phyloP scores from a whole-genome alignment of 2,888 invertebrate genomes.

The Chelonus formosanus region DNA sequence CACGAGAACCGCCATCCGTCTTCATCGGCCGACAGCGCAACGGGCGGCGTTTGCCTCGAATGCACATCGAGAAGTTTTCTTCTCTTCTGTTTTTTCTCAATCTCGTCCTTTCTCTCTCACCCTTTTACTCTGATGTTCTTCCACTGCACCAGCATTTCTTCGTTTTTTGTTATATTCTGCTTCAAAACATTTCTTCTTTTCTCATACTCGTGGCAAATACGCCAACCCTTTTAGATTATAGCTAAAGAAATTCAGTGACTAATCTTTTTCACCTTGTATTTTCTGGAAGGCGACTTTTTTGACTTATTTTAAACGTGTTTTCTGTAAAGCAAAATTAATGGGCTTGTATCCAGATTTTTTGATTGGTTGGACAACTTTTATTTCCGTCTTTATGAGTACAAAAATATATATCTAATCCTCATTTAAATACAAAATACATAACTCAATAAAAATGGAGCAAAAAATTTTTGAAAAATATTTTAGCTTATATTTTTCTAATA shows the following conservation, averaged over 20 bases:
- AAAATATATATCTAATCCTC: not conserved
- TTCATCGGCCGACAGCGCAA: constrained; percentile 66
- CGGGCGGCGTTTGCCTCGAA: constrained; percentile 66
- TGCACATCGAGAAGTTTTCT: constrained; percentile 61
- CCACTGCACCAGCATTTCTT: constrained; percentile 41
- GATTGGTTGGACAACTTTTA: constrained; percentile 13
- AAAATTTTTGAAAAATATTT: too few relatives aligned
- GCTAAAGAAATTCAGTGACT: constrained; percentile 34
- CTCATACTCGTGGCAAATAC: constrained; percentile 49
- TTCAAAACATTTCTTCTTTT: constrained; percentile 51
- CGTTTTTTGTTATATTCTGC: constrained; percentile 46
- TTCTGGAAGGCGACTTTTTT: constrained; percentile 6
- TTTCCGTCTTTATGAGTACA: not conserved
- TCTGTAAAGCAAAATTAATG: constrained; percentile 22
- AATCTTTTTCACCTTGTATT: constrained; percentile 6
- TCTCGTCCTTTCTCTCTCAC: constrained; percentile 29
- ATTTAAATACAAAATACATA: too few relatives aligned
- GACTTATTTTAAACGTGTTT: constrained; percentile 12
- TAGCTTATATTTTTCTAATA: not conserved
- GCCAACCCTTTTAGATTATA: constrained; percentile 57
- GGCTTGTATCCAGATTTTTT: constrained; percentile 14
- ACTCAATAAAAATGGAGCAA: too few relatives aligned
- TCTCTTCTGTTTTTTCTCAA: constrained; percentile 45
- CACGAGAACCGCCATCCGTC: constrained; percentile 63
- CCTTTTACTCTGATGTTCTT: constrained; percentile 27